Percentiles rank a stretch among this genome's conserved stretches.
Evolutionary conservation across 2,888 invertebrate genomes (phyloP).

Genomic region (Alcis repandata): DNA sequence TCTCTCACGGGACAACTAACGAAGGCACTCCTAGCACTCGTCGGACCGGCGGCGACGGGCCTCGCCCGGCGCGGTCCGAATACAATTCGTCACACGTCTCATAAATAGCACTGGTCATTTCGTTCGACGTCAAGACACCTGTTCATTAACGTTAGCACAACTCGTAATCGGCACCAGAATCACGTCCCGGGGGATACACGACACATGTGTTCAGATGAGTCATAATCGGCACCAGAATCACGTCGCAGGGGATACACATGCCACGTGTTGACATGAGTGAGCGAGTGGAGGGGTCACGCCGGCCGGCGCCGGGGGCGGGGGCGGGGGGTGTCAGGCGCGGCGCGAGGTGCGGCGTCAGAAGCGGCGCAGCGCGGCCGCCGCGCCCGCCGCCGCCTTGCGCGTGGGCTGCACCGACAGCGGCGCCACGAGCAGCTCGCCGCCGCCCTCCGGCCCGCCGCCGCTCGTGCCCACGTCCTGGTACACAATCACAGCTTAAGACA

Average conservation of each 20-base stretch:
- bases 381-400: slow-evolving; percentile 90
- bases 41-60: slow-evolving; percentile 50
- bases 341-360: slow-evolving; percentile 85
- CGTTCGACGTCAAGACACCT: slow-evolving; percentile 22
- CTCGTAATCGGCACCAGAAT: slow-evolving; percentile 12
- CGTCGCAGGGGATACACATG: too few species aligned
- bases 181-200: slow-evolving; percentile 1
- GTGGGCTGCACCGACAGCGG: slow-evolving; percentile 95
- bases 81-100: slow-evolving; percentile 56
- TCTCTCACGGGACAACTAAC: slow-evolving; percentile 54
- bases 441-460: slow-evolving; percentile 78
- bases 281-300: slow-evolving; percentile 4
- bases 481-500: too few species aligned
- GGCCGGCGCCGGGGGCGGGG: slow-evolving; percentile 9
- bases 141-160: slow-evolving; percentile 25
- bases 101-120: slow-evolving; percentile 34
- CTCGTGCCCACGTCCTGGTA: slow-evolving; percentile 91
- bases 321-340: slow-evolving; percentile 55
- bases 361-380: slow-evolving; percentile 89
- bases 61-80: slow-evolving; percentile 49
- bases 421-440: slow-evolving; percentile 89
- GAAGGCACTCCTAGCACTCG: slow-evolving; percentile 72
- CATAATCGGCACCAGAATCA: too few species aligned
- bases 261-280: too few species aligned
- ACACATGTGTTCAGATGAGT: too few species aligned